These are phyloP conservation scores for Euura saliciscinereae DNA, from an alignment of 1,140 invertebrate genomes.

Conservation along the genomic window DNA sequence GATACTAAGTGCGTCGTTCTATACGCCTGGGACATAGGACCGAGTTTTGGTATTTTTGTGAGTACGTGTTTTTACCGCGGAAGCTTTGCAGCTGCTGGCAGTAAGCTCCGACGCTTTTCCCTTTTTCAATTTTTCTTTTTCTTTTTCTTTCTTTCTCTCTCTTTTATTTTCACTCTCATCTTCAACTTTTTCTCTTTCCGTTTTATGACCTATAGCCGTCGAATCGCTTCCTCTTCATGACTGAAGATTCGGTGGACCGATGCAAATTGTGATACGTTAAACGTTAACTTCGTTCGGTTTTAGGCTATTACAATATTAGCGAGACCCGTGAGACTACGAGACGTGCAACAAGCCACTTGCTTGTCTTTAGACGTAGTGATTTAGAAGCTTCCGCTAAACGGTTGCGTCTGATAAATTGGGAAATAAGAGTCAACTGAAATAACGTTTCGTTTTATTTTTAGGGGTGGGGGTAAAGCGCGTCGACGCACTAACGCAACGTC, in stretches of 20 bases:
- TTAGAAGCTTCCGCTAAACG: constrained; percentile 7
- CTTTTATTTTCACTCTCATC: background rate
- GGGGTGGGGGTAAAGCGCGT: background rate
- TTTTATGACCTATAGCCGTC: no score
- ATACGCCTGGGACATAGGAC: background rate
- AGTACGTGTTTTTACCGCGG: background rate
- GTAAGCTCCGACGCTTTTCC: background rate
- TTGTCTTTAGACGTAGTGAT: background rate
- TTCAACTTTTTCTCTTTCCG: background rate
- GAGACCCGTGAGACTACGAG: background rate
- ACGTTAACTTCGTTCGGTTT: no score
- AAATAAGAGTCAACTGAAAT: constrained; percentile 4
- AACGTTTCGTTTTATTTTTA: constrained; percentile 5
- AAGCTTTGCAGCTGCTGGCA: constrained; percentile 6
- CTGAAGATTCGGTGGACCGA: no score
- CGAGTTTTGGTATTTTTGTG: constrained; percentile 1
- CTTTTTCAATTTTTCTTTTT: background rate
- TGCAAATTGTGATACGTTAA: no score
- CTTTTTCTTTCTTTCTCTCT: background rate
- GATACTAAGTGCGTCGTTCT: background rate
- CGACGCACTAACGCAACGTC: background rate
- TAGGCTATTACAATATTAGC: no score
- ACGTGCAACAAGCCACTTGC: constrained; percentile 5
- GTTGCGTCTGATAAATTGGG: constrained; percentile 4
- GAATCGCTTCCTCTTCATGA: no score